Evolutionary conservation across 2,113 vertebrate genomes (phyloP).

Genomic region (Noctilio leporinus): DNA sequence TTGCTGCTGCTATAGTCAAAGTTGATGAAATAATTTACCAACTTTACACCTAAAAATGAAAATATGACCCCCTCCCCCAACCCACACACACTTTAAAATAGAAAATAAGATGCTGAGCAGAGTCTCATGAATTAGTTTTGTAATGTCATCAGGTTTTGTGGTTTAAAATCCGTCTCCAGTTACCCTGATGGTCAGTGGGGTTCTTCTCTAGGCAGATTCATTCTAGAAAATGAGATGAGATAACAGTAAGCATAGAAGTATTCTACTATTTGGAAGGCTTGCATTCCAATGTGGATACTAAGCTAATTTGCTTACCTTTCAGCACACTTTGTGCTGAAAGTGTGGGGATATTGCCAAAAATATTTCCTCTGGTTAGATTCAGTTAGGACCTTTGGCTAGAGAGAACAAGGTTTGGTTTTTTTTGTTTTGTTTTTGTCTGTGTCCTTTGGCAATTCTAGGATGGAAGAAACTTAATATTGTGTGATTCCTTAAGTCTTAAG

Average conservation of each 20-base stretch:
- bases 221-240: constrained; percentile 23
- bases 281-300: constrained; percentile 51
- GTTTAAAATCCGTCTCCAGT: constrained; percentile 24
- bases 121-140: not conserved
- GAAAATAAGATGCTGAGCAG: not conserved
- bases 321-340: constrained; percentile 48
- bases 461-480: not conserved
- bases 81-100: not conserved
- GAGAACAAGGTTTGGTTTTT: not conserved
- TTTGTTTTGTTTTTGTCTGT: not conserved
- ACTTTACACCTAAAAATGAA: not conserved
- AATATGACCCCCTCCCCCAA: not conserved
- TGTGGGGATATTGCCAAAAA: not conserved
- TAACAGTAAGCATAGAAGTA: constrained; percentile 41
- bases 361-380: not conserved
- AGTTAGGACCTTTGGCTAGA: not conserved
- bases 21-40: not conserved
- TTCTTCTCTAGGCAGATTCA: constrained; percentile 10
- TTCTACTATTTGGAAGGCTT: constrained; percentile 39
- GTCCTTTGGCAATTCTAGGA: not conserved
- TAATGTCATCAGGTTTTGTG: not conserved
- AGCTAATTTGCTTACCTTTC: constrained; percentile 56
- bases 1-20: not conserved
- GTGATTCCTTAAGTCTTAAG: not conserved
- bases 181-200: not conserved